Conservation (phyloP, 2,113 vertebrate species). For the Heloderma charlesbogerti region DNA sequence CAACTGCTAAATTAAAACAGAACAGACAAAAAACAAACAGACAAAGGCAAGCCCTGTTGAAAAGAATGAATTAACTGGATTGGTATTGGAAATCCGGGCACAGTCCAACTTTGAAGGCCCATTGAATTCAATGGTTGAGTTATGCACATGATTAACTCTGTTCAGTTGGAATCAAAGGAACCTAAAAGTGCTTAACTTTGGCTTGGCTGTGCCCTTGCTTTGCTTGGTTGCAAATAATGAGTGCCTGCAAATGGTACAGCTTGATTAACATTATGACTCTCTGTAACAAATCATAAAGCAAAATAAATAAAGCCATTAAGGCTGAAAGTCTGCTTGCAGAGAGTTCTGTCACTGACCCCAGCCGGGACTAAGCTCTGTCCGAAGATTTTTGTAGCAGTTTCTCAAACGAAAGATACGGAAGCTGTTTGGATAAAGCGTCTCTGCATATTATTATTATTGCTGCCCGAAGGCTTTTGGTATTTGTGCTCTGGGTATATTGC, state of each 20-base stretch:
- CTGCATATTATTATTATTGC: constrained; percentile 35
- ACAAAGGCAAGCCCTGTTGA: neutral
- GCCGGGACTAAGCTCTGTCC: neutral
- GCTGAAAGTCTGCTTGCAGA: constrained; percentile 17
- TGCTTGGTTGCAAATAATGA: constrained; percentile 13
- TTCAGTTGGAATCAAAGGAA: neutral
- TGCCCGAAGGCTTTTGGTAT: constrained; percentile 46
- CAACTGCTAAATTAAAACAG: neutral
- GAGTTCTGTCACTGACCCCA: constrained; percentile 12
- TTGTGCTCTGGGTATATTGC: constrained; percentile 29
- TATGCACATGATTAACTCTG: neutral
- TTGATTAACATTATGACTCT: neutral
- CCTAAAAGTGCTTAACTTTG: constrained; percentile 16
- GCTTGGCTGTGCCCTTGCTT: neutral
- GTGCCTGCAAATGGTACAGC: constrained; percentile 14
- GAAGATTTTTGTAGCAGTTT: constrained; percentile 15
- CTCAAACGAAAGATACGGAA: constrained; percentile 23
- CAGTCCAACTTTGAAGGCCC: neutral
- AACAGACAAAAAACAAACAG: neutral
- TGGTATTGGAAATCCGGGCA: neutral
- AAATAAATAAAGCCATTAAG: constrained; percentile 31
- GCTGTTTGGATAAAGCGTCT: constrained; percentile 29
- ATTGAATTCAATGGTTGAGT: neutral
- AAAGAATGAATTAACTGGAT: neutral
- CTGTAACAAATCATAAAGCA: constrained; percentile 32